A percentile compares a stretch with the other conserved stretches of the same genome.
These are phyloP conservation scores for Polydrusus pterygomalis DNA, from an alignment of 2,888 invertebrate species.

Conservation along the genomic window DNA sequence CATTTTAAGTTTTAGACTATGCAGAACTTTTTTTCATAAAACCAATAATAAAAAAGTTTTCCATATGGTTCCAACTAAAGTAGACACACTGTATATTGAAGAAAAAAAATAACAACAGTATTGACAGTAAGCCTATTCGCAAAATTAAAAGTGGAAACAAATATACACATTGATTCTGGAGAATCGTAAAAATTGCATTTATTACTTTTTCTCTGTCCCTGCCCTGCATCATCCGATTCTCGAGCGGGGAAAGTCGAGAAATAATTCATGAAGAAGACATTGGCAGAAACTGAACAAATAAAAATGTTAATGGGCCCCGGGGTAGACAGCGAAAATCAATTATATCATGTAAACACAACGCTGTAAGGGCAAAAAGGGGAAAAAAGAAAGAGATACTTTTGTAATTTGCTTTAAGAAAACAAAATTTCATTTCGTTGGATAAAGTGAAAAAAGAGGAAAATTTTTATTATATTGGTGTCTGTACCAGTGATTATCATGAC, in stretches of 20 bases:
- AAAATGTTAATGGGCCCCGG: slow-evolving; percentile 31
- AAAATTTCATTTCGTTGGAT: not conserved
- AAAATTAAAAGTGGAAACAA: too few species aligned
- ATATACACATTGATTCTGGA: too few species aligned
- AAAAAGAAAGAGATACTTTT: slow-evolving; percentile 5
- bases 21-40: too few species aligned
- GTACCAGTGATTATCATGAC: too few species aligned
- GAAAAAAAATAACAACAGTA: too few species aligned
- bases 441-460: not conserved
- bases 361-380: not conserved
- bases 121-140: too few species aligned
- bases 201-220: not conserved
- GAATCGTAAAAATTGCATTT: not conserved
- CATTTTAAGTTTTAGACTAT: too few species aligned
- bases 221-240: not conserved
- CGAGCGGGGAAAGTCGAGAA: slow-evolving; percentile 2
- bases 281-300: slow-evolving; percentile 28
- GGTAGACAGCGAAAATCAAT: slow-evolving; percentile 32
- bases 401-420: not conserved
- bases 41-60: too few species aligned
- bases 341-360: slow-evolving; percentile 30
- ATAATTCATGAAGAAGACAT: slow-evolving; percentile 18
- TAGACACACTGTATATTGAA: too few species aligned
- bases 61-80: too few species aligned
- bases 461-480: not conserved